Evolutionary conservation across 2,113 vertebrate genomes (phyloP), one percentile per base, ranked within the genome.

Genomic region (Etheostoma spectabile): DNA sequence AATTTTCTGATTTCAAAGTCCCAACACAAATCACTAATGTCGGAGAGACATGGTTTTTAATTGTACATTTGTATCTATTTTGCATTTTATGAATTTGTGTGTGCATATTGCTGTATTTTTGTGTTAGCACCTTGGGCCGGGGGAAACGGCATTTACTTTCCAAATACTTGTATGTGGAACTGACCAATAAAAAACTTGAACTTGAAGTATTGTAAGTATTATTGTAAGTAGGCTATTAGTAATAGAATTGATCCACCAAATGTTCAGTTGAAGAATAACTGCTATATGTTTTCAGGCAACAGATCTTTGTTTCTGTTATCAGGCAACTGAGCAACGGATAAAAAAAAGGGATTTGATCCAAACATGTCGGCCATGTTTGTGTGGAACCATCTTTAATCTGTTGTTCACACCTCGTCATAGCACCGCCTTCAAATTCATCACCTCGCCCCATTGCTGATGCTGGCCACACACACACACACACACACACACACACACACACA

Each of bases 401-500:
- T 38, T 51, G 38, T 57, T 65, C n/a, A 27, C 22, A 61, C 35
- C 62, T 48, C 60, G 59, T 81, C 84, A 74, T 71, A 86, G 82
- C 76, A 77, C 59, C 8, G 2, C 6, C 22, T 60, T 57, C n/a
- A 56, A 80, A 59, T 56, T 83, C 65, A 61, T 83, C 53, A 74
- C 75, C 80, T 82, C 35, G 8, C 1, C n/a, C 1, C n/a, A 42
- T 16, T 59, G n/a, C 63, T 65, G 60, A 69, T n/a, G 45, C 64
- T 24, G 11, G 38, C 38, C 53, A 7, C 77, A 83, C 82, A 63
- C 45, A 72, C 79, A 67, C 69, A 78, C 64, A 59, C 80, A 68
- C 74, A 66, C 51, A 81, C 69, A 72, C 66, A 45, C 21, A 38
- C 55, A 53, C 82, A 79, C 82, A 72, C 38, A 74, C 79, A 63